Evolutionary conservation across 2,113 vertebrate species (phyloP), one percentile per base, ranked within the genome.

Genomic region (Semicossyphus pulcher): DNA sequence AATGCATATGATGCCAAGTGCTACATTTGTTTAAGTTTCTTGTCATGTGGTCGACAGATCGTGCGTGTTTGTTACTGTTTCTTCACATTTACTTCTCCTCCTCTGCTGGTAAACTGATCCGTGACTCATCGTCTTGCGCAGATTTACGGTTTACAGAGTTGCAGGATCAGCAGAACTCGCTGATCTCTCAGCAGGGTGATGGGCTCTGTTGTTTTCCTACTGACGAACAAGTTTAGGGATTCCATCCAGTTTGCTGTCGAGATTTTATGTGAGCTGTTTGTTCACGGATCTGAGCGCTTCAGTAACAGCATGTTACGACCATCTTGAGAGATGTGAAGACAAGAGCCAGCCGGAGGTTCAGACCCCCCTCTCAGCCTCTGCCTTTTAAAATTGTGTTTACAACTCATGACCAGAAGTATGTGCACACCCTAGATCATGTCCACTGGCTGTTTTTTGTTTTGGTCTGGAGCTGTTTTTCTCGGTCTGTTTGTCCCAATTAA

Each of bases 21-120:
- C 45, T 47, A 28, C 48, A 48, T 34, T 23, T 21, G 48, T 42
- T 10, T 34, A 41, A n/a, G 8, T n/a, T 72, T 61, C 6, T 2
- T 39, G 18, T 84, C 81, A 84, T 86, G 72, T 86, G 86, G 32
- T 54, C 23, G 80, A 86, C 64, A 81, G 80, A 85, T 81, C 70
- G 59, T 10, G 15, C 53, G 63, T 66, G 31, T 47, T 48, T 67
- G 57, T 80, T 73, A 82, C 21, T 65, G 31, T 51, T 72, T 36
- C 32, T 81, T 69, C 36, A 70, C 42, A 36, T 78, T 63, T 16
- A 31, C 63, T 49, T 45, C 64, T 56, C n/a, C 23, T 34, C 31
- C 47, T 37, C 11, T 52, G 41, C 60, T 61, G 5, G 23, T 68
- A 28, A 78, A 80, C 31, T 5, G 32, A 80, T 61, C 41, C 51